Percentiles rank a stretch among this genome's conserved stretches.
phyloP scores from a whole-genome alignment of 2,113 vertebrate genomes.

The Oceanites oceanicus region DNA sequence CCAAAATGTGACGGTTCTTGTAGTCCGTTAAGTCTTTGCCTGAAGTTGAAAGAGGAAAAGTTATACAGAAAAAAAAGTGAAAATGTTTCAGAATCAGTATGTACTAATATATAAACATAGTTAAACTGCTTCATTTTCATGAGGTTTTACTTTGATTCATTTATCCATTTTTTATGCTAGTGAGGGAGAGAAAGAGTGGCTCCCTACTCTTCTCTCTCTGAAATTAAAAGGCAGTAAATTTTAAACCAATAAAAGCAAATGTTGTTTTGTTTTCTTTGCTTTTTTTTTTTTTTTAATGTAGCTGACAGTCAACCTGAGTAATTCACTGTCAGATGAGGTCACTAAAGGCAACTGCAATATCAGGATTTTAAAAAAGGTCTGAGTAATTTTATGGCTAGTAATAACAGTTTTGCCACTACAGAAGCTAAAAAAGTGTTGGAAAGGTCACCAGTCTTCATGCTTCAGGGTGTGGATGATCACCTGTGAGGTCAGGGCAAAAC shows the following conservation, averaged over 20 bases:
- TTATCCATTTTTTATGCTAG: slow-evolving; percentile 45
- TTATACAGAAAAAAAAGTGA: neutral
- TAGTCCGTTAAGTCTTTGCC: neutral
- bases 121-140: slow-evolving; percentile 60
- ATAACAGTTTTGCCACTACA: slow-evolving; percentile 63
- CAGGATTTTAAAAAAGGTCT: slow-evolving; percentile 59
- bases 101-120: neutral
- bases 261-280: neutral
- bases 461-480: slow-evolving; percentile 5
- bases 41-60: neutral
- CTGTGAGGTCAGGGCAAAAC: neutral
- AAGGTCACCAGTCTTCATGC: slow-evolving; percentile 53
- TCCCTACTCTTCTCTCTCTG: slow-evolving; percentile 17
- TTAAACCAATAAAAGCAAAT: slow-evolving; percentile 62
- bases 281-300: slow-evolving; percentile 27
- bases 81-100: neutral
- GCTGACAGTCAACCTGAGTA: slow-evolving; percentile 55
- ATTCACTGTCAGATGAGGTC: slow-evolving; percentile 54
- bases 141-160: slow-evolving; percentile 46
- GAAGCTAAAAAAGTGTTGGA: slow-evolving; percentile 56
- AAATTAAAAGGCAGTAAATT: slow-evolving; percentile 67
- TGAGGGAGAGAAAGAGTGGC: slow-evolving; percentile 27
- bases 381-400: slow-evolving; percentile 57
- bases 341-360: slow-evolving; percentile 60
- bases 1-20: accelerated